Percentiles rank a stretch among this genome's conserved stretches.
These are phyloP conservation scores for Syritta pipiens DNA, from an alignment of 2,888 invertebrate species.

Conservation along the genomic window DNA sequence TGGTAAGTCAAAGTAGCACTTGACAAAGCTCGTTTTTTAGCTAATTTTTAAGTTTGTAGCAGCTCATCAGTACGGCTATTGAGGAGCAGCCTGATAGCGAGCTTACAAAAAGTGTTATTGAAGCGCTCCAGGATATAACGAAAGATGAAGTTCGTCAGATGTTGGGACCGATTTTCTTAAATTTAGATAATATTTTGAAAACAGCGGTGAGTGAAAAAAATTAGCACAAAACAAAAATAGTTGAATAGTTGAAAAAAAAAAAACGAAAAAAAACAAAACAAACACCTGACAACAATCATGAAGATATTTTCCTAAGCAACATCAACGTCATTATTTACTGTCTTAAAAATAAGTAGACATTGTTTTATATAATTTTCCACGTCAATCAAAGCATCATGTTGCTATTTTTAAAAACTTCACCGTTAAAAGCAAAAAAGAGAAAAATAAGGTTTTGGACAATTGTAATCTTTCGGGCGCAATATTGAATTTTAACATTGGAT, in stretches of 20 bases:
- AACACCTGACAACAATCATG: no score
- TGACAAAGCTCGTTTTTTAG: not conserved
- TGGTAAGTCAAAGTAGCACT: slow-evolving; percentile 16
- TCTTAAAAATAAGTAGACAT: no score
- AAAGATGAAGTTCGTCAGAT: slow-evolving; percentile 74
- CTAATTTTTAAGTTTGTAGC: slow-evolving; percentile 8
- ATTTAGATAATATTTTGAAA: slow-evolving; percentile 36
- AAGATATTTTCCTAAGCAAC: no score
- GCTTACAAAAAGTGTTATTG: slow-evolving; percentile 71
- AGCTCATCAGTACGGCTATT: slow-evolving; percentile 13
- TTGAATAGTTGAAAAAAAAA: not conserved
- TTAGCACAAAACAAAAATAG: not conserved
- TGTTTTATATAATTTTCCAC: no score
- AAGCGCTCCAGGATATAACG: slow-evolving; percentile 74
- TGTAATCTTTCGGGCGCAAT: no score
- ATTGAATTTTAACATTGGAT: no score
- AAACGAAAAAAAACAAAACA: no score
- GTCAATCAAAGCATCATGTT: no score
- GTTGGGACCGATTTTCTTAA: slow-evolving; percentile 71
- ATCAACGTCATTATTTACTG: no score
- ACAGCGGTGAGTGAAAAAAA: slow-evolving; percentile 45
- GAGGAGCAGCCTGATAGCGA: slow-evolving; percentile 22
- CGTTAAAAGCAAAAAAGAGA: no score
- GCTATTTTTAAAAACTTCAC: no score
- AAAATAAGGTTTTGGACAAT: no score